Evolutionary conservation across 2,888 invertebrate genomes (phyloP), one percentile per base, ranked within the genome.

Genomic region (Leptopterna dolabrata): DNA sequence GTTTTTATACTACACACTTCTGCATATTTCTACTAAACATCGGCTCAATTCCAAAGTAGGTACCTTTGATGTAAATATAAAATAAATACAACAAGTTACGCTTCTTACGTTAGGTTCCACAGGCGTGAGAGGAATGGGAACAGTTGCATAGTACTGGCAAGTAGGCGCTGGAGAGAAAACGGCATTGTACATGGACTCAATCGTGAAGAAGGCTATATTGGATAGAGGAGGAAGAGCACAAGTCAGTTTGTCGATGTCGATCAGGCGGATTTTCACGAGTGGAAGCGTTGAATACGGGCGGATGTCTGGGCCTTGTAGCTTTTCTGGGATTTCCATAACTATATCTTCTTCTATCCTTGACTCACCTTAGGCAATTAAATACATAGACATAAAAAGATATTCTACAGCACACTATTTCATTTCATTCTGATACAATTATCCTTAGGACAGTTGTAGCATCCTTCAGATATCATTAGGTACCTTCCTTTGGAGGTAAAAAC

Each of bases 321-420:
- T 71, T 43, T 87, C 82, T 0, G 87, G 87, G 19, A 87, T 45
- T 73, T 87, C 87, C 82, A 87, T 80, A 13, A 87, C 73, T 1
- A 87, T 24, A 36, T 82, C 81, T 29, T 87, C 87, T 29, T 87
- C 80, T 29, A 87, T 82, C 71, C 82, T 80, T 16, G 73, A 47
- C 27, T 87, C 87, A 24, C 87, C 87, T 87, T 19, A 16, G 1
- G 9, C 71, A 27, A n/a, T 11, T 6, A 55, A 55, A 16, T 55
- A 36, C 7, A 7, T 36, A 36, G 36, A n/a, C n/a, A n/a, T n/a
- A n/a, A n/a, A n/a, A n/a, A n/a, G n/a, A n/a, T n/a, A n/a, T n/a
- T n/a, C n/a, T n/a, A n/a, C n/a, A n/a, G n/a, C n/a, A n/a, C n/a
- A n/a, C n/a, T n/a, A n/a, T n/a, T n/a, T n/a, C n/a, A n/a, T n/a